Evolutionary conservation across 1,140 invertebrate genomes (phyloP), one percentile per base, ranked within the genome.

Genomic region (Copidosoma floridanum): DNA sequence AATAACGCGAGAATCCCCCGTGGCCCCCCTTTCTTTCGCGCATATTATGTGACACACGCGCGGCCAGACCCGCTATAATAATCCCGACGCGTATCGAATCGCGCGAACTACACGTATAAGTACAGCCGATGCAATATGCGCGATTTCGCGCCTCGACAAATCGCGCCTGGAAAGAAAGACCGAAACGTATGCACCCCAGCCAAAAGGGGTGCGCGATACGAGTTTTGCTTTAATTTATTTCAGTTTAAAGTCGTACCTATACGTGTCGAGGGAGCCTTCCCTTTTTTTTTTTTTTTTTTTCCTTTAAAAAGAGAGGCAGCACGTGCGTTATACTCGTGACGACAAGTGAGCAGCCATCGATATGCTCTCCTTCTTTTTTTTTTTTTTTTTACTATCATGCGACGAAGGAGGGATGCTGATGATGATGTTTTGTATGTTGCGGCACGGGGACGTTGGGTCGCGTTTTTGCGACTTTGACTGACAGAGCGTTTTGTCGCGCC

Each of bases 201-300:
- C 12, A 61, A 62, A 66, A 62, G 64, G 69, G 66, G 40, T 20
- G 12, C 40, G 6, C 40, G 12, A 20, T 20, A 12, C 40, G 18
- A 8, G 12, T 41, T 66, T 72, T 65, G 62, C 65, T 71, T 73
- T 71, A 73, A 78, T 78, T 80, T 76, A 76, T 76, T 77, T 74
- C 68, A 71, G 67, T 79, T 79, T 78, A 80, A 80, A 79, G 66
- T 76, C 71, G 66, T 62, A 64, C 53, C 59, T 52, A 52, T 52
- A 37, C 38, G 21, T 37, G 18, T 20, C 2, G 37, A 38, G 29
- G 7, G 23, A 47, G 21, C 21, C n/a, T n/a, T n/a, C n/a, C n/a
- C n/a, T n/a, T n/a, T n/a, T n/a, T n/a, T n/a, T n/a, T n/a, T n/a
- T n/a, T n/a, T n/a, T n/a, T n/a, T n/a, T n/a, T n/a, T n/a, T n/a